phyloP scores from a whole-genome alignment of 2,797 vertebrate species.

The Poeciliopsis infans region DNA sequence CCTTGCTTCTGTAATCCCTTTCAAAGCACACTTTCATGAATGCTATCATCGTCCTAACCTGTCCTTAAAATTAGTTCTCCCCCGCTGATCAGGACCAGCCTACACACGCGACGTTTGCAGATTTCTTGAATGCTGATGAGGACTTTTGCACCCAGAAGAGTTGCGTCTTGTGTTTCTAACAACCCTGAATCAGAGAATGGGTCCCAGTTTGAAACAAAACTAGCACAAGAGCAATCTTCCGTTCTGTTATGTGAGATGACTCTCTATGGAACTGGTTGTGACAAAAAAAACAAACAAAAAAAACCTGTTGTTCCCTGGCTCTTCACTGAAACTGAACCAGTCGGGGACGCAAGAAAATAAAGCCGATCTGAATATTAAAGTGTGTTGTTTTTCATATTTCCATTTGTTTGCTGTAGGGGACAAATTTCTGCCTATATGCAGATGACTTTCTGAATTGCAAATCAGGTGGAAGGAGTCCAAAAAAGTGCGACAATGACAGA shows the following conservation, averaged over 20 bases:
- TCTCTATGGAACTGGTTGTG: conserved; percentile 39
- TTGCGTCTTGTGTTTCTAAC: conserved; percentile 60
- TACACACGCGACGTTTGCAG: conserved; percentile 52
- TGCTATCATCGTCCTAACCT: conserved; percentile 55
- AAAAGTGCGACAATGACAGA: conserved; percentile 54
- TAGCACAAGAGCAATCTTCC: conserved; percentile 54
- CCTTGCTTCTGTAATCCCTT: conserved; percentile 69
- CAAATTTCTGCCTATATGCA: conserved; percentile 20
- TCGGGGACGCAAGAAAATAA: conserved; percentile 29
- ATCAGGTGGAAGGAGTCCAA: conserved; percentile 47
- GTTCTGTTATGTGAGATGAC: conserved; percentile 47
- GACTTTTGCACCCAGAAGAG: conserved; percentile 51
- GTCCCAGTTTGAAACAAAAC: conserved; percentile 44
- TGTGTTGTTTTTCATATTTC: conserved; percentile 24
- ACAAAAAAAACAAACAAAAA: conserved; percentile 17
- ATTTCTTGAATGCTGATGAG: conserved; percentile 67
- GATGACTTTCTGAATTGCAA: conserved; percentile 58
- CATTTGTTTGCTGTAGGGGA: conserved; percentile 17
- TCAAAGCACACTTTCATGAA: conserved; percentile 64
- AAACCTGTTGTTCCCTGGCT: conserved; percentile 49
- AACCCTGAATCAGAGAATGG: conserved; percentile 51
- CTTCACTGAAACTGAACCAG: conserved; percentile 42
- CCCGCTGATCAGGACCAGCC: conserved; percentile 40
- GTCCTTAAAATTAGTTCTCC: conserved; percentile 43
- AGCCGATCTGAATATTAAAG: conserved; percentile 56